Base-by-base conservation (phyloP, 2,797 vertebrate species). In the Bryconaethiops microstoma region DNA sequence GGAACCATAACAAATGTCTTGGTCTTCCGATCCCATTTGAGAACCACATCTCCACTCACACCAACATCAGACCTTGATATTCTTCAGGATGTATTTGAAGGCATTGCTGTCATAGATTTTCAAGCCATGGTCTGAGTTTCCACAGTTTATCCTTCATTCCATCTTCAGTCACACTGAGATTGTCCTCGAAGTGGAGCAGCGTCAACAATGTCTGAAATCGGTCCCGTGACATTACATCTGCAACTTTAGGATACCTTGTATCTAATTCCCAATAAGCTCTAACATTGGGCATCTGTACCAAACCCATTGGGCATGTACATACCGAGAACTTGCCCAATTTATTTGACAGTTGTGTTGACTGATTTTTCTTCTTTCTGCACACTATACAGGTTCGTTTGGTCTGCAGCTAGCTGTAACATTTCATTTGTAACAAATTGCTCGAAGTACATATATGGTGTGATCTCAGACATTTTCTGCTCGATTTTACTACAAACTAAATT, bases 111-210 rank as follows among this genome's bases (percentile, higher is more conserved):
- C n/a, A 10, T 35, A 86, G 75, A 23, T 85, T 83, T 39, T 87
- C 0, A 45, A 82, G 74, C 81, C 84, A 80, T 42, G 71, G 81
- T 60, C 80, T 84, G 16, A 82, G 6, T 70, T 88, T 88, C 77
- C 63, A 85, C 0, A 87, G 0, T 85, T 87, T 71, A 17, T 86
- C 78, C 39, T 82, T 82, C 62, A 76, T 86, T 5, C 2, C 67
- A 68, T 88, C 72, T 0, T 88, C 76, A 81, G 85, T 83, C 57
- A 86, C 85, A 60, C 3, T 83, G 54, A 86, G 63, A 72, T 87
- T 88, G 78, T 88, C 65, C 68, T 83, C 54, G 82, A 88, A 87
- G 70, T 85, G 82, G 67, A 87, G 72, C 50, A 80, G 14, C 13
- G 73, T 79, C 80, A 87, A 70, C 74, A 86, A 79, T 77, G 79